Evolutionary conservation across 2,888 invertebrate genomes (phyloP).

Genomic region (Lordiphosa andalusiaca): DNA sequence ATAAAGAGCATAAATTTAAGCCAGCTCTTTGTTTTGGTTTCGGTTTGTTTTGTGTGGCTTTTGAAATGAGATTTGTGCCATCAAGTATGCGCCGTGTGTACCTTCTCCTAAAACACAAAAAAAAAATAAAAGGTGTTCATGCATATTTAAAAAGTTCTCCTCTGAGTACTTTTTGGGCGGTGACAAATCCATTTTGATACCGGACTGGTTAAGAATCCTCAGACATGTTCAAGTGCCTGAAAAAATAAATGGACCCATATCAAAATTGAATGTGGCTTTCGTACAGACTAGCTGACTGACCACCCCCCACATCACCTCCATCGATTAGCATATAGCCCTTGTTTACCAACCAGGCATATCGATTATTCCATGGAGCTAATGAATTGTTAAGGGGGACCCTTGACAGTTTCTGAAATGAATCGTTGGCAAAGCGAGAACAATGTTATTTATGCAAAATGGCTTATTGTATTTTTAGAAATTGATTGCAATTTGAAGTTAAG

Average conservation of each 20-base stretch:
- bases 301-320: conserved; percentile 6
- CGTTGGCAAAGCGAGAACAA: no score
- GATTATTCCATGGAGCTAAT: no score
- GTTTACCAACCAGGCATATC: no score
- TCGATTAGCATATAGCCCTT: no score
- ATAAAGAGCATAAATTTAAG: conserved; percentile 4
- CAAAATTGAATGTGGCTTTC: conserved; percentile 58
- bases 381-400: no score
- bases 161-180: conserved; percentile 16
- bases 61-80: conserved; percentile 54
- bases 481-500: no score
- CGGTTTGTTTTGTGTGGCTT: conserved; percentile 35
- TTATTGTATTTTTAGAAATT: no score
- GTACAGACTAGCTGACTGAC: neutral
- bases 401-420: no score
- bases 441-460: no score
- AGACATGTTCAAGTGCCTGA: conserved; percentile 45
- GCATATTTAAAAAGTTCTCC: conserved; percentile 64
- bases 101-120: conserved; percentile 1
- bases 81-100: conserved; percentile 55
- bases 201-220: conserved; percentile 27
- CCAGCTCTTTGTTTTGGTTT: conserved; percentile 7
- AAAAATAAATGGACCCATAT: conserved; percentile 58
- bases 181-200: conserved; percentile 55
- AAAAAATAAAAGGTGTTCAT: conserved; percentile 56